phyloP scores from a whole-genome alignment of 2,113 vertebrate genomes.

The Podilymbus podiceps region DNA sequence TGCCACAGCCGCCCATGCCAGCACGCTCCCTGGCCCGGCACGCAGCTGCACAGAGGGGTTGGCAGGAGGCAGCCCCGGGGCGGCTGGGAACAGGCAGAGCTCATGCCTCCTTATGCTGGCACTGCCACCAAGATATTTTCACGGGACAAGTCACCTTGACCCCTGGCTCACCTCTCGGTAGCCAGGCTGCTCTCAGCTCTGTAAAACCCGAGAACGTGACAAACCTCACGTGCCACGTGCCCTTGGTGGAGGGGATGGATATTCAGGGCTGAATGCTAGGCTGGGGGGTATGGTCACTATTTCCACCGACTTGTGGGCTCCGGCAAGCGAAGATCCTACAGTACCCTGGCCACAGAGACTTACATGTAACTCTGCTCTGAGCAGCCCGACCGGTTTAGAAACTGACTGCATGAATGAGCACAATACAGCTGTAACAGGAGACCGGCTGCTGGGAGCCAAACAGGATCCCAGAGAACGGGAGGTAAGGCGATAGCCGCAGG shows the following conservation, averaged over 20 bases:
- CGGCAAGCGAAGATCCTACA: background rate
- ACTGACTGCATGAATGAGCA: background rate
- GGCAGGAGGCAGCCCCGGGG: background rate
- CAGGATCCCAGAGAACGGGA: background rate
- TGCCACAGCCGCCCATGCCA: rapidly evolving
- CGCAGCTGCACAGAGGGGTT: background rate
- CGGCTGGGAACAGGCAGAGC: background rate
- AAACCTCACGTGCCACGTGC: background rate
- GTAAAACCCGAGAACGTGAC: background rate
- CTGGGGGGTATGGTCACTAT: background rate
- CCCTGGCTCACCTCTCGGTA: background rate
- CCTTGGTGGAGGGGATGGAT: background rate
- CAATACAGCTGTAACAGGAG: background rate
- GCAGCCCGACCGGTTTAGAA: background rate
- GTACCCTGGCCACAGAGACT: background rate
- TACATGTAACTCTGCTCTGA: background rate
- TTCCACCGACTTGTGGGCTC: background rate
- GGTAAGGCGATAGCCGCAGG: background rate
- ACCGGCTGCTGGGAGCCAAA: background rate
- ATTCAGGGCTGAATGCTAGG: background rate
- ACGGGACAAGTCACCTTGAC: background rate
- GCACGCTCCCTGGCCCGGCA: rapidly evolving
- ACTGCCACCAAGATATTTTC: background rate
- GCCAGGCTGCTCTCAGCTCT: background rate
- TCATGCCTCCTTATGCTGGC: background rate